Evolutionary conservation across 2,797 vertebrate genomes (phyloP), one percentile per base, ranked within the genome.

Genomic region (Rallus crepitans): DNA sequence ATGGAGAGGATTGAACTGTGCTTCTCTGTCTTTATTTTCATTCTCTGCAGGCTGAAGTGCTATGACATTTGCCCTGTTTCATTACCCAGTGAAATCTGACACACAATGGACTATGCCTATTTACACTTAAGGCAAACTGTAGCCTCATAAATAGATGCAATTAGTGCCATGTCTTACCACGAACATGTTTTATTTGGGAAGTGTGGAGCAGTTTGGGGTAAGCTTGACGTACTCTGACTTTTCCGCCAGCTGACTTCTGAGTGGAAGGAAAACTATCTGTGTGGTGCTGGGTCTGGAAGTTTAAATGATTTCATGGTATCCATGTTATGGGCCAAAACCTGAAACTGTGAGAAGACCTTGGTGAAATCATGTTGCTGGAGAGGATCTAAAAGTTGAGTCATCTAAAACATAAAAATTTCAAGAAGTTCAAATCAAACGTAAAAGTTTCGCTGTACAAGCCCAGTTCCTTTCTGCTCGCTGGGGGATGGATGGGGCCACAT

Each of bases 21-120:
- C 66, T 75, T 25, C 82, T 89, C 87, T 92, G 80, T 92, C 90
- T 56, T 53, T 60, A 50, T 85, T 86, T 92, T 66, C 61, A 37
- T 69, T 89, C 82, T 68, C 35, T 28, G 73, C 70, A 91, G 87
- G 12, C 57, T 90, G 3, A 57, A 94, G 50, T 71, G 91, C 19
- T 9, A 8, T 1, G 66, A 68, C 90, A 65, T 87, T 90, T 93
- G 61, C 76, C 90, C 86, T 71, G n/a, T 87, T 92, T 85, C 64
- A 12, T 8, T n/a, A 65, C 47, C 77, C 73, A 17, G 48, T 12
- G 64, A 42, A 77, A 87, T 57, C 59, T 55, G 31, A 84, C 59
- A 65, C 55, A 50, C n/a, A 5, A 19, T 39, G 82, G 60, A 24
- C 64, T 35, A 4, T 12, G 12, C 24, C 70, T 80, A 24, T 94